Percentiles rank a stretch among this genome's conserved stretches.
Evolutionary conservation across 2,888 invertebrate species (phyloP).

Genomic region (Lydus trimaculatus): DNA sequence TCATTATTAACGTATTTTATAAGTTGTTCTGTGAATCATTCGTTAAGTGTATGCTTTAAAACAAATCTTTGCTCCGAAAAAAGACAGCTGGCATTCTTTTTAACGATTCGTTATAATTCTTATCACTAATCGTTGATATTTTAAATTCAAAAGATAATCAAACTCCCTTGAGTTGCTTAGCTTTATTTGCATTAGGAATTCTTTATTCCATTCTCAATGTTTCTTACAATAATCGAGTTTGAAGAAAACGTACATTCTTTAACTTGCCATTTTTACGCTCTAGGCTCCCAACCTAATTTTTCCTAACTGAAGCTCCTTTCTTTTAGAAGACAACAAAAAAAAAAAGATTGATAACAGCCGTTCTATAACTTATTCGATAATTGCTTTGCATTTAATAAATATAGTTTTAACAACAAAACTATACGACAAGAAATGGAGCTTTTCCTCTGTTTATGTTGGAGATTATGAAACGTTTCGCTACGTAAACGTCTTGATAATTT

Average conservation of each 20-base stretch:
- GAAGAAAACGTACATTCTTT: neutral
- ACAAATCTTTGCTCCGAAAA: too few relatives aligned
- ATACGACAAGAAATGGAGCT: neutral
- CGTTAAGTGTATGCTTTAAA: too few relatives aligned
- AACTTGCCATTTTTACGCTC: neutral
- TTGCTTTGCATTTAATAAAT: neutral
- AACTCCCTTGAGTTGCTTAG: too few relatives aligned
- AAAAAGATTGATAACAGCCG: neutral
- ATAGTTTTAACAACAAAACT: neutral
- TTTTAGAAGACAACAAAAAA: neutral
- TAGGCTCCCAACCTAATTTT: neutral
- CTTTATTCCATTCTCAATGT: neutral
- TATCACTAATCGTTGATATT: neutral
- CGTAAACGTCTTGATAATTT: constrained; percentile 2
- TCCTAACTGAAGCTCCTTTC: neutral
- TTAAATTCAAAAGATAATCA: neutral
- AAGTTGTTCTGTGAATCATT: too few relatives aligned
- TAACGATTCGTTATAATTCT: neutral
- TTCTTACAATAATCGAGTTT: neutral
- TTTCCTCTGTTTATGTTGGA: neutral
- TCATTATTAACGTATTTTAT: neutral
- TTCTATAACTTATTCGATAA: neutral
- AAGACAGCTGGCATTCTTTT: neutral
- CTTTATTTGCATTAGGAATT: too few relatives aligned
- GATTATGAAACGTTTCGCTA: neutral